phyloP scores from a whole-genome alignment of 2,888 invertebrate species.

The Idaea straminata region DNA sequence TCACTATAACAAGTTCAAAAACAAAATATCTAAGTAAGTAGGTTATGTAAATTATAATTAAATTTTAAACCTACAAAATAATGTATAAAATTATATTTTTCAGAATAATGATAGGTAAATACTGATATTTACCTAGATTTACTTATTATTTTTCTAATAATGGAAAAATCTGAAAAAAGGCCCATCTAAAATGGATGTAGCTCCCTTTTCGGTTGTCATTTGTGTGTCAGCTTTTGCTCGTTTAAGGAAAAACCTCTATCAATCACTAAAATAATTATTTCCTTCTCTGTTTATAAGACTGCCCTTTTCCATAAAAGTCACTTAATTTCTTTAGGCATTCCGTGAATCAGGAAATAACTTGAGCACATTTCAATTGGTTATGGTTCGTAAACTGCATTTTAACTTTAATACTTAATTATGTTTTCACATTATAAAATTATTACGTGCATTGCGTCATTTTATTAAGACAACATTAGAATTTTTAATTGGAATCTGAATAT shows the following conservation, averaged over 20 bases:
- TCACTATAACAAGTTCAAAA: too few relatives aligned
- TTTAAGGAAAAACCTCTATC: background rate
- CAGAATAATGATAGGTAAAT: too few relatives aligned
- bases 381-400: conserved; percentile 1
- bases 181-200: background rate
- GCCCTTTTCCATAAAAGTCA: background rate
- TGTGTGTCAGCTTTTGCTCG: background rate
- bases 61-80: too few relatives aligned
- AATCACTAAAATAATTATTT: background rate
- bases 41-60: too few relatives aligned
- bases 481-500: background rate
- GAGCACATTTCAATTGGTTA: background rate
- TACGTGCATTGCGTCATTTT: background rate
- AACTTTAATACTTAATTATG: background rate
- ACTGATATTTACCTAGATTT: too few relatives aligned
- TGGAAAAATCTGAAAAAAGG: background rate
- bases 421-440: background rate
- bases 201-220: background rate
- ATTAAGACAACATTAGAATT: background rate
- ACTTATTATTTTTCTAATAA: conserved; percentile 7
- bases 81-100: too few relatives aligned
- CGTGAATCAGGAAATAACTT: background rate
- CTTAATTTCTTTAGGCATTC: background rate
- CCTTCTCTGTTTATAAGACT: background rate
- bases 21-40: too few relatives aligned